phyloP scores from a whole-genome alignment of 2,888 invertebrate genomes.

The Hartigia nigra region DNA sequence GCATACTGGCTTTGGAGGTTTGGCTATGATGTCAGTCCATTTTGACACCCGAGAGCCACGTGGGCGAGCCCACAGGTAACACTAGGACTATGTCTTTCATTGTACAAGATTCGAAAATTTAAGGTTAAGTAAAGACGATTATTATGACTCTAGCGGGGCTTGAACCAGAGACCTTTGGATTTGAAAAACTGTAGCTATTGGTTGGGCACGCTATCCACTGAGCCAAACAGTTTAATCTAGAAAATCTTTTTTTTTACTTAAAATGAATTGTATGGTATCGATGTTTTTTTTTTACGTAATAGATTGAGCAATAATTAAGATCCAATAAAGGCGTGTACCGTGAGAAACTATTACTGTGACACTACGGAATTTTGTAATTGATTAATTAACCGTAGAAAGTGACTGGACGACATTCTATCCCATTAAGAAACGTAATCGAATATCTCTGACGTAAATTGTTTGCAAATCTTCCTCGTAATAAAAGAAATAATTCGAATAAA shows the following conservation, averaged over 20 bases:
- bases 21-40: constrained; percentile 31
- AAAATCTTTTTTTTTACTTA: neutral
- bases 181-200: neutral
- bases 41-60: constrained; percentile 34
- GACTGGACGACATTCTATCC: neutral
- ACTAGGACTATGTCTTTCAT: constrained; percentile 30
- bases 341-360: neutral
- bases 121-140: neutral
- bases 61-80: constrained; percentile 31
- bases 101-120: neutral
- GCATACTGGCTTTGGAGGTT: constrained; percentile 20
- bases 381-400: neutral
- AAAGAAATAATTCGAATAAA: neutral
- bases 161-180: constrained; percentile 1
- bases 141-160: neutral
- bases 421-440: neutral
- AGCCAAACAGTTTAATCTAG: neutral
- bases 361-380: neutral
- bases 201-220: neutral
- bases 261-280: neutral
- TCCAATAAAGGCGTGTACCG: neutral
- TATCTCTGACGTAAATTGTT: neutral
- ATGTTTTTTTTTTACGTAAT: neutral
- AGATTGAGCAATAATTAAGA: neutral
- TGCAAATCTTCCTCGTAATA: neutral